Conservation (phyloP, 2,888 invertebrate species). For the Epinotia nisella region DNA sequence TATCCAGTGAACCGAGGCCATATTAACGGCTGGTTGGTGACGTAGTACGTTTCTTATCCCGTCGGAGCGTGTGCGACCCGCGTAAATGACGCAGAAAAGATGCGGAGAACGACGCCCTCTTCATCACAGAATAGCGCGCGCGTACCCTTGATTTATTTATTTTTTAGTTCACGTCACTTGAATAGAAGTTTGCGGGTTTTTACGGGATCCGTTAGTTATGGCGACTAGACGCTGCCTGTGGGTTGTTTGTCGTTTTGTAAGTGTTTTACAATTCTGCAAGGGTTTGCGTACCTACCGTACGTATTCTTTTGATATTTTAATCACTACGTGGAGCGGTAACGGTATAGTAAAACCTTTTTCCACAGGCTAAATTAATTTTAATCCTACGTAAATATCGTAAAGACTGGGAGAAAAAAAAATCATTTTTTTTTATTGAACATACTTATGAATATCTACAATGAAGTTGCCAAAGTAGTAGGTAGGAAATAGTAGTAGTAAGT, state of each 20-base stretch:
- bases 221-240: conserved; percentile 14
- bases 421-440: too few relatives aligned
- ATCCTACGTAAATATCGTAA: too few relatives aligned
- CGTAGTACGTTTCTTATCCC: conserved; percentile 61
- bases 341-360: too few relatives aligned
- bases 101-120: conserved; percentile 68
- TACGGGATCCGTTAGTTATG: conserved; percentile 1
- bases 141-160: conserved; percentile 47
- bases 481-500: too few relatives aligned
- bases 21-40: conserved; percentile 65
- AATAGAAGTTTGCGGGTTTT: conserved; percentile 36
- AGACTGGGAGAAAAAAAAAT: too few relatives aligned
- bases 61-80: conserved; percentile 57
- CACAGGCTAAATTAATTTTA: too few relatives aligned
- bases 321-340: background rate
- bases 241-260: background rate
- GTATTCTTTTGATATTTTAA: background rate
- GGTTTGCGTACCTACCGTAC: background rate
- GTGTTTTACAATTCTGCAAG: background rate
- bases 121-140: conserved; percentile 62
- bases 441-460: too few relatives aligned
- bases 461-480: too few relatives aligned
- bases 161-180: conserved; percentile 44
- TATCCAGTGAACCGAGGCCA: conserved; percentile 70
- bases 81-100: conserved; percentile 79